Evolutionary conservation across 92 coral and sea anemone genomes (phyloP), one percentile per base, ranked within the genome.

Genomic region (Porites evermanni): DNA sequence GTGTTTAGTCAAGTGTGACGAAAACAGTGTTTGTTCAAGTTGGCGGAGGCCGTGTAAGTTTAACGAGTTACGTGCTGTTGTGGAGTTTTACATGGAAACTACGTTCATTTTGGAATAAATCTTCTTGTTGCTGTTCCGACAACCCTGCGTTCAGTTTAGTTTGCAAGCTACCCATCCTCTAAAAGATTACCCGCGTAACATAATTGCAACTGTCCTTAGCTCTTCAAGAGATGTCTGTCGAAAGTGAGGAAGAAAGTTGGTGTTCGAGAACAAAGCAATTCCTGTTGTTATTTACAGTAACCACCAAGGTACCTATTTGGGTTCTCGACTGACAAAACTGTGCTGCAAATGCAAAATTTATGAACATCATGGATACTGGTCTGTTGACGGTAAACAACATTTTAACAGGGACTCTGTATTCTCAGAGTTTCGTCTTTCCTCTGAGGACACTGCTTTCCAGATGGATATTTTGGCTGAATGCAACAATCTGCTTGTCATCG

Each of bases 361-460:
- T 53, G 12, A 1, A 53, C 54, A 79, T 59, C 56, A 79, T 50
- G 74, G 84, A 20, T 79, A 79, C 38, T 79, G 84, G 84, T 16
- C 54, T 53, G 29, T 19, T 16, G 84, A 61, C 3, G 84, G 84
- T 11, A 79, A 79, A 44, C 67, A 23, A 3, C 74, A 17, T 56
- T 79, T 61, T 56, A 24, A 79, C 19, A 20, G 24, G 2, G 74
- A 79, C 54, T 68, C 53, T 29, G 23, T 79, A 47, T 68, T 44
- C 0, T 32, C 67, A 58, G 19, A 63, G 14, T 79, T 26, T 64
- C 72, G 64, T 3, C 23, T 79, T 7, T 79, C 87, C 20, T 65
- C 87, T 19, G 87, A 82, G 21, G 87, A 82, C 63, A 82, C 87
- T 19, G 79, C 87, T 0, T 11, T 82, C 9, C 78, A 82, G 69